Evolutionary conservation across 2,113 vertebrate genomes (phyloP).

Genomic region (Cisticola juncidis): DNA sequence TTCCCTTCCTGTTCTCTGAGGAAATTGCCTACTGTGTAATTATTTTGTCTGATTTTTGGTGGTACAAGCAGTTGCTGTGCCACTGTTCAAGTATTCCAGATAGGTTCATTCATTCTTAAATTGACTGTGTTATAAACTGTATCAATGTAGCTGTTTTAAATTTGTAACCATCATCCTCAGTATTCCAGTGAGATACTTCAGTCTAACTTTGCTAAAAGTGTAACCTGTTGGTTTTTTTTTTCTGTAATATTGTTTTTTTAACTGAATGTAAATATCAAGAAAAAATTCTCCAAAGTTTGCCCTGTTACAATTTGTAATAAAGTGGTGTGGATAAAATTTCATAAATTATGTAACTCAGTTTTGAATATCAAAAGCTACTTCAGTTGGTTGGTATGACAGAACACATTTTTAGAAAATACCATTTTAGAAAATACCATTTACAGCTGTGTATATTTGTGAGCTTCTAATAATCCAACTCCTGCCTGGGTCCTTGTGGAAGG

Average conservation of each 20-base stretch:
- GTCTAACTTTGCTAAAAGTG: neutral
- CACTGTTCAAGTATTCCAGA: neutral
- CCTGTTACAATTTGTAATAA: neutral
- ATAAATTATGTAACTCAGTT: neutral
- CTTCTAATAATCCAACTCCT: neutral
- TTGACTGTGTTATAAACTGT: neutral
- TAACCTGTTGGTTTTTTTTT: neutral
- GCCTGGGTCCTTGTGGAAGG: neutral
- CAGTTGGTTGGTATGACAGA: neutral
- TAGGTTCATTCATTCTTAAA: neutral
- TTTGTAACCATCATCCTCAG: neutral
- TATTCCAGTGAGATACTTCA: neutral
- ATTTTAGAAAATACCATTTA: too few species aligned
- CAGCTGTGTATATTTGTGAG: too few species aligned
- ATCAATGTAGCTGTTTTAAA: neutral
- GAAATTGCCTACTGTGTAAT: neutral
- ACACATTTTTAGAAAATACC: neutral
- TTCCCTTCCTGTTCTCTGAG: neutral
- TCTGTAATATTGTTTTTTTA: neutral
- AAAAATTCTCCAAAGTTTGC: neutral
- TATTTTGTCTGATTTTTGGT: neutral
- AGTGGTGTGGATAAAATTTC: neutral
- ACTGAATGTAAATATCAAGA: neutral
- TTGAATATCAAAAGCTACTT: neutral
- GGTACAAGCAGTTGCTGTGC: neutral